These are phyloP conservation scores for Hypothenemus hampei DNA, from an alignment of 1,140 invertebrate species.

Conservation along the genomic window DNA sequence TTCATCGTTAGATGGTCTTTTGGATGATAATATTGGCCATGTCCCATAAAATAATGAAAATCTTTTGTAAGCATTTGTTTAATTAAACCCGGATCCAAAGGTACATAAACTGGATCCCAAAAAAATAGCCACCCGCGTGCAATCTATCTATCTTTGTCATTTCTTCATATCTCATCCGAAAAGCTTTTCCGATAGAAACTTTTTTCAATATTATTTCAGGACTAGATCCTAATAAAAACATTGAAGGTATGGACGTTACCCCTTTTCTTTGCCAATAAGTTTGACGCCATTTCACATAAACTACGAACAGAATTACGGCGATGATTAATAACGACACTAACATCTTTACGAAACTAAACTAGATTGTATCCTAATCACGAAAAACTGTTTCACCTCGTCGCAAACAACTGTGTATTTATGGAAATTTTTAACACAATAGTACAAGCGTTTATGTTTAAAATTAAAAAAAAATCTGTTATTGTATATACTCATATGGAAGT, in stretches of 20 bases:
- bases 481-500: too few relatives aligned
- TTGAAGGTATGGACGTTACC: background rate
- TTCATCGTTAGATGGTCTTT: constrained; percentile 45
- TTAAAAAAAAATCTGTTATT: background rate
- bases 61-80: constrained; percentile 47
- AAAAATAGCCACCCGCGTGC: constrained; percentile 7
- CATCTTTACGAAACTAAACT: background rate
- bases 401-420: background rate
- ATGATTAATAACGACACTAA: background rate
- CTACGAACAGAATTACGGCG: background rate
- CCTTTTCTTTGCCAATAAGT: constrained; percentile 2
- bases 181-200: background rate
- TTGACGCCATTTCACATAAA: constrained; percentile 1
- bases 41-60: constrained; percentile 48
- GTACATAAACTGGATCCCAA: constrained; percentile 32
- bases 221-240: constrained; percentile 1
- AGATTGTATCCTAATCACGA: background rate
- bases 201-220: constrained; percentile 2
- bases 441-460: background rate
- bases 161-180: background rate
- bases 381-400: background rate
- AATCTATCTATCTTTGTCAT: background rate
- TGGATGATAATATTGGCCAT: constrained; percentile 43
- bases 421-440: background rate
- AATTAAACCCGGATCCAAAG: constrained; percentile 46